Evolutionary conservation across 1,140 invertebrate genomes (phyloP), one percentile per base, ranked within the genome.

Genomic region (Pygmarrhopalites habei): DNA sequence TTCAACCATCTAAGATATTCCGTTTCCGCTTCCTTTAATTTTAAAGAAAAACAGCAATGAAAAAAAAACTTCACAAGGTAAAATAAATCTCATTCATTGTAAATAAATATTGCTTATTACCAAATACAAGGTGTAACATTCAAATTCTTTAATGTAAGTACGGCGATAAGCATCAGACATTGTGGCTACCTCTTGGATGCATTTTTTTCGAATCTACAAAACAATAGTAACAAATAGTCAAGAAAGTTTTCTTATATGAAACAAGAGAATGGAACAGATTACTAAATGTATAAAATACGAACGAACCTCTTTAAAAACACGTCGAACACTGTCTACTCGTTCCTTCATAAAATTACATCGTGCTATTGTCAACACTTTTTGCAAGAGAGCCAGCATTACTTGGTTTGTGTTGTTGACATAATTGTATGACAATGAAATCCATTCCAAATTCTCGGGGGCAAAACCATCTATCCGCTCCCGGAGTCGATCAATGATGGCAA

Each of bases 11-110:
- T 23, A 30, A 32, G 26, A 5, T 68, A 26, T 25, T 44, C 28
- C 15, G 62, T 60, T 43, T 64, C 62, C 26, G 62, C 68, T 21
- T 59, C 67, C 67, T 65, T 53, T 41, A 39, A n/a, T n/a, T n/a
- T n/a, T n/a, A 39, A 41, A 43, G 4, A 25, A 39, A 10, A 58
- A 58, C 7, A 55, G 4, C 7, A 49, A 49, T 49, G 46, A 49
- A n/a, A 21, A n/a, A 21, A 49, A 49, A 7, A 21, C 7, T 14
- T 19, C 46, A 7, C 10, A 14, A 12, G 5, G 7, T 10, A 49
- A 10, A 23, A 23, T 49, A 49, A 49, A 49, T 23, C 21, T 7
- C 46, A 14, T 7, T n/a, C 23, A 19, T 7, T 14, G 7, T 12
- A 12, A 49, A 49, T n/a, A 12, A 23, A 14, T n/a, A 49, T 49